A percentile compares a stretch with the other conserved stretches of the same genome.
Conservation (phyloP, 2,113 vertebrate genomes). For the Sclerurus mexicanus region DNA sequence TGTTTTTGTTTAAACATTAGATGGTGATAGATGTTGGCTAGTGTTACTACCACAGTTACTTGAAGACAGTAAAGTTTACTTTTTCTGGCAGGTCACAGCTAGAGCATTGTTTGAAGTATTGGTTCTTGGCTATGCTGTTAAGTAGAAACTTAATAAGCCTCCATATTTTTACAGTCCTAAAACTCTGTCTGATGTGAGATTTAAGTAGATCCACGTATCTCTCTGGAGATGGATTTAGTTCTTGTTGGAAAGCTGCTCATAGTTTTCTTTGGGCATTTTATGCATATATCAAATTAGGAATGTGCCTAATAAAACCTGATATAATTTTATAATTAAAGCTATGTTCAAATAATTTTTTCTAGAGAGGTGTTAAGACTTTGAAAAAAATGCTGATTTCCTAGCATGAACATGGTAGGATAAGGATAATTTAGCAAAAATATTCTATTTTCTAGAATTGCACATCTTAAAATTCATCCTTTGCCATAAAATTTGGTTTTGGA, state of each 20-base stretch:
- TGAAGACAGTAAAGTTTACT: slow-evolving; percentile 28
- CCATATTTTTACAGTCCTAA: slow-evolving; percentile 20
- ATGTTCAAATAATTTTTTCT: neutral
- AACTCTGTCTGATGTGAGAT: neutral
- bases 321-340: neutral
- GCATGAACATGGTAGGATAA: neutral
- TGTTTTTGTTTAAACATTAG: slow-evolving; percentile 42
- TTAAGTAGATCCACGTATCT: neutral
- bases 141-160: slow-evolving; percentile 33
- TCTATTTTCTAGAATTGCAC: neutral
- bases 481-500: neutral
- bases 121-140: neutral
- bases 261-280: neutral
- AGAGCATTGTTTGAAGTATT: slow-evolving; percentile 12
- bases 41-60: slow-evolving; percentile 3
- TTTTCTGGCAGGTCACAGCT: slow-evolving; percentile 34
- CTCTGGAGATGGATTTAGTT: neutral
- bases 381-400: neutral
- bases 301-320: neutral
- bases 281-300: neutral
- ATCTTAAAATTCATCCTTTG: neutral
- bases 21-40: neutral
- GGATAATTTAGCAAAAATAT: neutral
- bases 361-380: neutral
- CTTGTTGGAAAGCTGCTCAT: neutral